A percentile compares a stretch with the other conserved stretches of the same genome.
These are phyloP conservation scores for Drosophila miranda DNA, from an alignment of 1,140 invertebrate species.

Conservation along the genomic window DNA sequence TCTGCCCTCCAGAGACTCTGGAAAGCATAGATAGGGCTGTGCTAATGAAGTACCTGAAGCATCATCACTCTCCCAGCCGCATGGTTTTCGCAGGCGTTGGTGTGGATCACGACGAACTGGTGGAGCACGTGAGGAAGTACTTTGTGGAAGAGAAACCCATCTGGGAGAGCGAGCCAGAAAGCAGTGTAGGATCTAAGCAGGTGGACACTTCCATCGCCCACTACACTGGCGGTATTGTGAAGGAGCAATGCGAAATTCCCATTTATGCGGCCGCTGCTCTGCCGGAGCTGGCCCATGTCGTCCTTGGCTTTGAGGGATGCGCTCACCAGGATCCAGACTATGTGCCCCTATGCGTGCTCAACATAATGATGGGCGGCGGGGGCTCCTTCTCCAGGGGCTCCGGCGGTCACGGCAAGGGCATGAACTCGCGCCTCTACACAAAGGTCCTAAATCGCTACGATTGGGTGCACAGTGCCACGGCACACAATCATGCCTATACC, in stretches of 20 bases:
- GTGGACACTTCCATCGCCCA: conserved; percentile 92
- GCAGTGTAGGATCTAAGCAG: conserved; percentile 81
- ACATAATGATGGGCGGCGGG: conserved; percentile 99
- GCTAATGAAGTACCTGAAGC: conserved; percentile 93
- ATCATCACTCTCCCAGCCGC: conserved; percentile 93
- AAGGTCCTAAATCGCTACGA: conserved; percentile 98
- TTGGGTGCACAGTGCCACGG: conserved; percentile 99
- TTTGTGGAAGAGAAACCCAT: conserved; percentile 91
- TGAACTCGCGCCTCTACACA: conserved; percentile 98
- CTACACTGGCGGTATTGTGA: conserved; percentile 93
- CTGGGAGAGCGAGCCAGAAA: conserved; percentile 87
- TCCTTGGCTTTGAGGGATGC: conserved; percentile 94
- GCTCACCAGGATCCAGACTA: conserved; percentile 97
- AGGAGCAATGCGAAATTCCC: conserved; percentile 92
- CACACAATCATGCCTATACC: conserved; percentile 97
- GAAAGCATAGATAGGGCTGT: conserved; percentile 89
- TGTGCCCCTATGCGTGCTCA: conserved; percentile 97
- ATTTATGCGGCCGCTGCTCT: conserved; percentile 96
- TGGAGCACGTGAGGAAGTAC: conserved; percentile 86
- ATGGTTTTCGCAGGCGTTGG: conserved; percentile 98
- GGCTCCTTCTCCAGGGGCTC: conserved; percentile 95
- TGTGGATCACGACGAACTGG: conserved; percentile 85
- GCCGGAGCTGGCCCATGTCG: conserved; percentile 97
- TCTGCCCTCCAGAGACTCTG: conserved; percentile 93
- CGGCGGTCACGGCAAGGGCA: conserved; percentile 99